A percentile compares a stretch with the other conserved stretches of the same genome.
These are phyloP conservation scores for crab-eating macaque (Macaca fascicularis) DNA, from an alignment of 2,113 vertebrate species.

Conservation along the genomic window DNA sequence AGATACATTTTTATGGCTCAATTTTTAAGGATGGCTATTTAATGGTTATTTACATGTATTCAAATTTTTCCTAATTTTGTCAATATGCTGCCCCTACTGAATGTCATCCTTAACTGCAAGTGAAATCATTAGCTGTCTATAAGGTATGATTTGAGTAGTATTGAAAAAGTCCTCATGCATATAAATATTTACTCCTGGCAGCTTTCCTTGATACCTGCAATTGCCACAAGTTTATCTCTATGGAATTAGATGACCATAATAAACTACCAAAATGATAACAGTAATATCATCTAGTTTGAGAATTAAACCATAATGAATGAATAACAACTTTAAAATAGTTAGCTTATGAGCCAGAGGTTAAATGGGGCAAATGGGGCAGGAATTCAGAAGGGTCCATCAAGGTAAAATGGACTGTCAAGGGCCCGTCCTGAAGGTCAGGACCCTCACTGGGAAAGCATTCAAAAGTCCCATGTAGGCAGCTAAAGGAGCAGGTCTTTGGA, in stretches of 20 bases:
- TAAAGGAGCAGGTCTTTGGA: background rate
- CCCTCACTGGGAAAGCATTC: background rate
- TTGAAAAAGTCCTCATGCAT: background rate
- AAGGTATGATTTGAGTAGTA: background rate
- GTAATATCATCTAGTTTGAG: conserved; percentile 31
- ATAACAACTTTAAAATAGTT: conserved; percentile 61
- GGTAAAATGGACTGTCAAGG: background rate
- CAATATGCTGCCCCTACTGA: background rate
- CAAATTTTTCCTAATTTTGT: background rate
- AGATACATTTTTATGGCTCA: background rate
- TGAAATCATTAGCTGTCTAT: conserved; percentile 3
- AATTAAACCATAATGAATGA: conserved; percentile 53
- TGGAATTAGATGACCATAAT: conserved; percentile 37
- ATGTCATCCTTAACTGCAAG: background rate
- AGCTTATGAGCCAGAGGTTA: conserved; percentile 40
- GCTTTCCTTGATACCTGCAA: background rate
- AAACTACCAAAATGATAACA: conserved; percentile 32
- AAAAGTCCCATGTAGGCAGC: background rate
- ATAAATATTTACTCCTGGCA: background rate
- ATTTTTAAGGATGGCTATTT: background rate
- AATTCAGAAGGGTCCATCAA: background rate
- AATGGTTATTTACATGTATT: background rate
- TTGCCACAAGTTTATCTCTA: conserved; percentile 40
- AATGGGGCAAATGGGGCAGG: conserved; percentile 32
- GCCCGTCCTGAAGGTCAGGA: background rate